Percentiles rank a stretch among this genome's conserved stretches.
phyloP scores from a whole-genome alignment of 2,113 vertebrate genomes.

The Tylochromis polylepis region DNA sequence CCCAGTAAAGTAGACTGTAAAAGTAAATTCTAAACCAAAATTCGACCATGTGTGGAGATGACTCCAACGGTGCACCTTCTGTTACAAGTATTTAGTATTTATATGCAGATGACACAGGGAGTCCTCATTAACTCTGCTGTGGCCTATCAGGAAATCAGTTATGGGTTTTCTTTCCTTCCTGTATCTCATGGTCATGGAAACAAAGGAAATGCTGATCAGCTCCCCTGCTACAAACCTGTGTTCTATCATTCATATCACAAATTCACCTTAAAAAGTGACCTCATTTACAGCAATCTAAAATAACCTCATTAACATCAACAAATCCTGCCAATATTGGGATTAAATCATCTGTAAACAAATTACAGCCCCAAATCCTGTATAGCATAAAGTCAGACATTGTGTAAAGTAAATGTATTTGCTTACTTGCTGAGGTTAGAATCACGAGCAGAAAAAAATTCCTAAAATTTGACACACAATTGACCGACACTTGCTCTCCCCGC shows the following conservation, averaged over 20 bases:
- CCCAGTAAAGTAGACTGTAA: not conserved
- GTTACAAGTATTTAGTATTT: not conserved
- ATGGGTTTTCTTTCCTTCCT: not conserved
- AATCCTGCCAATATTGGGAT: not conserved
- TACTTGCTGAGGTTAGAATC: not conserved
- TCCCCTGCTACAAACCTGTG: not conserved
- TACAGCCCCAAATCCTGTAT: not conserved
- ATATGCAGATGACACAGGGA: not conserved
- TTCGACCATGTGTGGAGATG: not conserved
- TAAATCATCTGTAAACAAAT: not conserved
- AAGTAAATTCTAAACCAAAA: not conserved
- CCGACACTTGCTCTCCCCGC: not conserved
- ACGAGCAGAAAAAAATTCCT: not conserved
- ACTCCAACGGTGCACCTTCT: fast-evolving
- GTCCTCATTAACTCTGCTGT: not conserved
- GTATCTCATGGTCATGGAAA: not conserved
- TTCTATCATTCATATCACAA: not conserved
- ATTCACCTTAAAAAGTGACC: not conserved
- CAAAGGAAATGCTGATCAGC: not conserved
- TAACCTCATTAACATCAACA: not conserved
- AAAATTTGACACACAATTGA: not conserved
- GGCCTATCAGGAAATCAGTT: not conserved
- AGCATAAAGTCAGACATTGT: not conserved
- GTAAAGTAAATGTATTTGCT: not conserved
- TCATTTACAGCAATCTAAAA: not conserved